phyloP scores from a whole-genome alignment of 2,888 invertebrate species.

The Arrhopalites spinosus region DNA sequence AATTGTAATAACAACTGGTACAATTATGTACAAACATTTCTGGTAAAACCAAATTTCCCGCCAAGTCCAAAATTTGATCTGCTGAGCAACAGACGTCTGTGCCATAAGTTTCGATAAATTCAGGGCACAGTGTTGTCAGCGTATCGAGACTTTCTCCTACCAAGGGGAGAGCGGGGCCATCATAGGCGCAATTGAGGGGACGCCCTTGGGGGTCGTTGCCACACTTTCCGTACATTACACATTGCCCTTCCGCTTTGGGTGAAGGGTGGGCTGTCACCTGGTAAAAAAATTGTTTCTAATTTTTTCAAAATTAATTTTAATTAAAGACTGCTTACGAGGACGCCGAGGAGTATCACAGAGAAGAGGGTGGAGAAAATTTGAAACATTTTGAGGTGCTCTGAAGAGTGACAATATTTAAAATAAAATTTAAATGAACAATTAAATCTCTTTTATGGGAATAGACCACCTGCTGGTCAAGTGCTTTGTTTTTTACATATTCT shows the following conservation, averaged over 20 bases:
- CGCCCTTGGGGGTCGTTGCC: slow-evolving; percentile 48
- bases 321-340: no score
- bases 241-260: slow-evolving; percentile 59
- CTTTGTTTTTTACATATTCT: no score
- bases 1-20: slow-evolving; percentile 78
- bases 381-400: no score
- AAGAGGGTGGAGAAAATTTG: no score
- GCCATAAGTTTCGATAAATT: slow-evolving; percentile 60
- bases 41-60: slow-evolving; percentile 65
- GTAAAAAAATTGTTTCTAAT: no score
- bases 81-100: slow-evolving; percentile 54
- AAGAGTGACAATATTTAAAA: no score
- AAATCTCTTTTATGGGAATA: no score
- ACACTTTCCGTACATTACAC: slow-evolving; percentile 69
- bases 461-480: no score
- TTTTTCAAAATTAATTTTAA: no score
- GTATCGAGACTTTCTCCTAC: slow-evolving; percentile 59
- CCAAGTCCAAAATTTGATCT: slow-evolving; percentile 50
- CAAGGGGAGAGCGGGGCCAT: slow-evolving; percentile 61
- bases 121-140: slow-evolving; percentile 69
- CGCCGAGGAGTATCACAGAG: no score
- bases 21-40: slow-evolving; percentile 76
- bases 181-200: slow-evolving; percentile 59
- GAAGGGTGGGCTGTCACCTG: no score
- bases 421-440: no score